Percentiles rank a stretch among this genome's conserved stretches.
phyloP scores from a whole-genome alignment of 2,888 invertebrate genomes.

The Ptychoptera contaminata region DNA sequence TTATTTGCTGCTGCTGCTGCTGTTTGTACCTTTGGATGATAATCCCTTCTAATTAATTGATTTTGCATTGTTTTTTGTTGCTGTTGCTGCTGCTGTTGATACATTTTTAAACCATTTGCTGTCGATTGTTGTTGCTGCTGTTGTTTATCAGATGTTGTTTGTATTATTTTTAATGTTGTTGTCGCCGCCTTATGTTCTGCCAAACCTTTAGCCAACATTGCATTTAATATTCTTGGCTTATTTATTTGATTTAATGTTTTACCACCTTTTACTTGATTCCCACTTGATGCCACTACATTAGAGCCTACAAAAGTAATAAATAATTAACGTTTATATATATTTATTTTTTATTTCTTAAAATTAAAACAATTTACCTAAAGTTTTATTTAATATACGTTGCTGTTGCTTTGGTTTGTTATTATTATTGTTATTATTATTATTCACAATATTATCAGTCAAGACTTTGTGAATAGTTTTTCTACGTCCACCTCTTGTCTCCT shows the following conservation, averaged over 20 bases:
- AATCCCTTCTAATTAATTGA: too few relatives aligned
- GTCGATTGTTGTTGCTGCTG: neutral
- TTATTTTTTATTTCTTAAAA: too few relatives aligned
- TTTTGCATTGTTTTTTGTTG: neutral
- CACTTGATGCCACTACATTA: too few relatives aligned
- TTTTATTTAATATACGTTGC: conserved; percentile 5
- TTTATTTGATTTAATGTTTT: too few relatives aligned
- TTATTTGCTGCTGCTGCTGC: neutral
- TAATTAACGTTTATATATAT: too few relatives aligned
- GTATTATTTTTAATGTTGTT: conserved; percentile 1
- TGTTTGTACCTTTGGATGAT: neutral
- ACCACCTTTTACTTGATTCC: too few relatives aligned
- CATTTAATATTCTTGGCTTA: conserved; percentile 24
- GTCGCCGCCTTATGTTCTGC: neutral
- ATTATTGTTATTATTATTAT: conserved; percentile 1
- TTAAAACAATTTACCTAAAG: neutral
- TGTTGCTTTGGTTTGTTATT: conserved; percentile 2
- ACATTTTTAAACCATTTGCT: too few relatives aligned
- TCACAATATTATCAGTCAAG: neutral
- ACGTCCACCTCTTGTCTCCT: neutral
- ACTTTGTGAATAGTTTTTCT: neutral
- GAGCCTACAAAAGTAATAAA: too few relatives aligned
- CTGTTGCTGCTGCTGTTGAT: neutral
- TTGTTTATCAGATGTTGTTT: neutral
- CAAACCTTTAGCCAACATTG: conserved; percentile 21